Percentiles rank a stretch among this genome's conserved stretches.
phyloP scores from a whole-genome alignment of 30 jellyfish, hydroid and myxozoan species.

The Turritopsis rubra region DNA sequence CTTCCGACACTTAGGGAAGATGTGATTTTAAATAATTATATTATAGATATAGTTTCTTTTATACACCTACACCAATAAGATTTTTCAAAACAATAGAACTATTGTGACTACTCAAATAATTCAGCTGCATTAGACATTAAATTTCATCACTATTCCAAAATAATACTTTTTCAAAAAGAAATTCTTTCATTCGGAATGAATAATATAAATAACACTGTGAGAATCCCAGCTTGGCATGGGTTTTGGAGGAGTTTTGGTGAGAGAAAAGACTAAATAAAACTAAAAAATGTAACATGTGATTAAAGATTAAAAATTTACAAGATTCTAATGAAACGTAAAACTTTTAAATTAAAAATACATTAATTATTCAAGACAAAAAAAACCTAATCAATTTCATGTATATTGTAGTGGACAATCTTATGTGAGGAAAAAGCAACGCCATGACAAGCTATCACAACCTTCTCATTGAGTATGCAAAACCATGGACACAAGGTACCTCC shows the following conservation, averaged over 20 bases:
- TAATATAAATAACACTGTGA: not conserved
- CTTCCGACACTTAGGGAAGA: no score
- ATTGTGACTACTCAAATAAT: not conserved
- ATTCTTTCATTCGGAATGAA: not conserved
- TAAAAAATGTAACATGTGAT: not conserved
- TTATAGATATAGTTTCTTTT: not conserved
- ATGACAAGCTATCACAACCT: conserved; percentile 44
- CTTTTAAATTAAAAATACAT: not conserved
- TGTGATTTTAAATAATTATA: not conserved
- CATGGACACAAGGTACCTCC: conserved; percentile 25
- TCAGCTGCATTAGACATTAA: not conserved
- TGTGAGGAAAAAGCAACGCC: not conserved
- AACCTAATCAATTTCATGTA: no score
- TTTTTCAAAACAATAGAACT: not conserved
- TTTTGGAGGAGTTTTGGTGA: not conserved
- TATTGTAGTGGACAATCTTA: no score
- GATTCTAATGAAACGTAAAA: not conserved
- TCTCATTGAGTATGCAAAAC: conserved; percentile 58
- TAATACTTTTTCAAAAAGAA: not conserved
- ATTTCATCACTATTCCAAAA: not conserved
- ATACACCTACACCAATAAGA: not conserved
- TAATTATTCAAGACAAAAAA: not conserved
- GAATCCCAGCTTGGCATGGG: not conserved
- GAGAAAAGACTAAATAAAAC: not conserved
- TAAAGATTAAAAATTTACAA: not conserved